A percentile compares a stretch with the other conserved stretches of the same genome.
Evolutionary conservation across 35 echinoderm and acorn worm species (phyloP).

Genomic region (Apostichopus japonicus): DNA sequence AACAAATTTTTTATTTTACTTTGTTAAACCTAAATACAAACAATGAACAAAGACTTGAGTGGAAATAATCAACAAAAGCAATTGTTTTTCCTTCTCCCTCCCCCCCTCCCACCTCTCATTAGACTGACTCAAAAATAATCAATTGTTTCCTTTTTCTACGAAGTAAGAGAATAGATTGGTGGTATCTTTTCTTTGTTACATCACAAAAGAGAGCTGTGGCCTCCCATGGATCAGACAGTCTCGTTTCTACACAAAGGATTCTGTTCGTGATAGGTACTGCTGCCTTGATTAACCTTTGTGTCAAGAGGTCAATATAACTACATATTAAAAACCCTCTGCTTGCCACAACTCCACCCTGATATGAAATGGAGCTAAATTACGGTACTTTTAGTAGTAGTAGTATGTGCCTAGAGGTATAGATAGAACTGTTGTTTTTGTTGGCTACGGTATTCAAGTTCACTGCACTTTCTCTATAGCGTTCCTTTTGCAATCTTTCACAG

Average conservation of each 20-base stretch:
- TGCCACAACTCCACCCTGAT: background rate
- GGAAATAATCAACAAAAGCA: too few species aligned
- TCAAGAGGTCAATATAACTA: background rate
- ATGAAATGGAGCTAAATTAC: background rate
- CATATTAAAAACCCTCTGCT: background rate
- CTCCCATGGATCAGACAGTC: background rate
- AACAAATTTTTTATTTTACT: too few species aligned
- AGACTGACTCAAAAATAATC: background rate
- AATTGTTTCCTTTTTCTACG: background rate
- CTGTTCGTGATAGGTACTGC: background rate
- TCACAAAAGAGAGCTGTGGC: background rate
- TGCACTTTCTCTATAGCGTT: background rate
- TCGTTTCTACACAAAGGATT: background rate
- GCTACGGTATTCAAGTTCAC: background rate
- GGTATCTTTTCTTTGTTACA: constrained; percentile 3
- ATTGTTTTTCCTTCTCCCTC: too few species aligned
- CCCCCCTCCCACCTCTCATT: background rate
- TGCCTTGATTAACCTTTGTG: background rate
- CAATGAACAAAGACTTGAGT: too few species aligned
- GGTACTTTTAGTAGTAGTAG: background rate
- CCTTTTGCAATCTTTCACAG: background rate
- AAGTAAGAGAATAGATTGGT: background rate
- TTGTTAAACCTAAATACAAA: too few species aligned
- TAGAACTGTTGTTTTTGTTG: background rate
- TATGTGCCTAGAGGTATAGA: background rate